Conservation (phyloP, 2,797 vertebrate genomes). For the Diplodus sargus region DNA sequence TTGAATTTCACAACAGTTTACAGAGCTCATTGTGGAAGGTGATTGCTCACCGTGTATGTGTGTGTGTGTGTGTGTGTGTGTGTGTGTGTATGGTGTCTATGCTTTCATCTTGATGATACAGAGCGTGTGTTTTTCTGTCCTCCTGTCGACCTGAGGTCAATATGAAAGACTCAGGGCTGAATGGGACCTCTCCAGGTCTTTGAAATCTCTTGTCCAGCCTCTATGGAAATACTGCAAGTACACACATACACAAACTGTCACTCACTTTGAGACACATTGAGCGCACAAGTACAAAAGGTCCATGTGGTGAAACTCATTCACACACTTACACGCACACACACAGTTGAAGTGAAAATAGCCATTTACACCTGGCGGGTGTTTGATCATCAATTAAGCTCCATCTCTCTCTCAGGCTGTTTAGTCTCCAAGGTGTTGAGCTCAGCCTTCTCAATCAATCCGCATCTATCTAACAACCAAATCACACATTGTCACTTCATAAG, state of each 20-base stretch:
- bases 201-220: conserved; percentile 74
- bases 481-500: conserved; percentile 42
- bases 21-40: conserved; percentile 44
- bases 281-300: conserved; percentile 56
- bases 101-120: conserved; percentile 66
- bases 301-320: conserved; percentile 60
- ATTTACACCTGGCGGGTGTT: conserved; percentile 83
- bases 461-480: conserved; percentile 67
- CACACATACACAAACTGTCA: conserved; percentile 27
- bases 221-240: conserved; percentile 47
- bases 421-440: conserved; percentile 59
- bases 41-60: conserved; percentile 29
- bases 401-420: conserved; percentile 68
- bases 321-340: conserved; percentile 25
- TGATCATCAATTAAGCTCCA: conserved; percentile 84
- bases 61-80: too few relatives aligned
- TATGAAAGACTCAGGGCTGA: conserved; percentile 82
- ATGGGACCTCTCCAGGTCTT: conserved; percentile 78
- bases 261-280: conserved; percentile 40
- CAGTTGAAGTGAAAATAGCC: conserved; percentile 65
- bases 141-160: conserved; percentile 79
- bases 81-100: conserved; percentile 28
- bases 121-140: conserved; percentile 59
- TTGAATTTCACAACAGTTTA: conserved; percentile 65
- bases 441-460: conserved; percentile 68